Evolutionary conservation across 2,888 invertebrate genomes (phyloP).

Genomic region (Lithosia quadra): DNA sequence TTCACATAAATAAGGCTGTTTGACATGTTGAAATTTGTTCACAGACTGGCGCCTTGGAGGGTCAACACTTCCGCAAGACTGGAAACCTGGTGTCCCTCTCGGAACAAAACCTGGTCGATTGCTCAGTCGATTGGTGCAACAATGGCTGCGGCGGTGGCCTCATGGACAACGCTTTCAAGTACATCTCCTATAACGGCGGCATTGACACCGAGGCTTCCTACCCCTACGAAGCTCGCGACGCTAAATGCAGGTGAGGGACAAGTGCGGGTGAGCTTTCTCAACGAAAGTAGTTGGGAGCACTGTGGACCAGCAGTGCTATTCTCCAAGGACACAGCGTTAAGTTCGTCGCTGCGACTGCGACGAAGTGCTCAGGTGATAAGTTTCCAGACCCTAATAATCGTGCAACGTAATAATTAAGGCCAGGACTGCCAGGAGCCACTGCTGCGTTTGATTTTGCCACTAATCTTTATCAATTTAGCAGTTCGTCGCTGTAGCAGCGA

Average conservation of each 20-base stretch:
- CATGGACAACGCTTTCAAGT: conserved; percentile 94
- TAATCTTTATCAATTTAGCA: too few species aligned
- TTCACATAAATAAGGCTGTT: too few species aligned
- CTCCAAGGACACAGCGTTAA: too few species aligned
- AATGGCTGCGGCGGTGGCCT: conserved; percentile 96
- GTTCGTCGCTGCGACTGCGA: too few species aligned
- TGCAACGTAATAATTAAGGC: too few species aligned
- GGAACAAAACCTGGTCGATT: conserved; percentile 97
- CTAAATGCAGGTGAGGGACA: conserved; percentile 88
- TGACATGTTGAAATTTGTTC: not conserved
- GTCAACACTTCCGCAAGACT: conserved; percentile 93
- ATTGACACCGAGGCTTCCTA: conserved; percentile 96
- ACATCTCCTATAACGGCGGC: conserved; percentile 94
- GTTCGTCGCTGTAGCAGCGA: too few species aligned
- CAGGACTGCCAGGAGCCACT: too few species aligned
- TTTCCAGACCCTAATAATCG: too few species aligned
- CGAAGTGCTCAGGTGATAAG: too few species aligned
- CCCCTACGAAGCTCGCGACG: conserved; percentile 93
- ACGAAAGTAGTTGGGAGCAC: not conserved
- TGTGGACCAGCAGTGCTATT: too few species aligned
- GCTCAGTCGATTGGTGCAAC: conserved; percentile 93
- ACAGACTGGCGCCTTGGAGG: conserved; percentile 96
- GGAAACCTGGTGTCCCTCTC: conserved; percentile 93
- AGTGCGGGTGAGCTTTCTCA: not conserved
- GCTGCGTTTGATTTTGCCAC: too few species aligned